phyloP scores from a whole-genome alignment of 2,797 vertebrate species.

The Megaceryle alcyon region DNA sequence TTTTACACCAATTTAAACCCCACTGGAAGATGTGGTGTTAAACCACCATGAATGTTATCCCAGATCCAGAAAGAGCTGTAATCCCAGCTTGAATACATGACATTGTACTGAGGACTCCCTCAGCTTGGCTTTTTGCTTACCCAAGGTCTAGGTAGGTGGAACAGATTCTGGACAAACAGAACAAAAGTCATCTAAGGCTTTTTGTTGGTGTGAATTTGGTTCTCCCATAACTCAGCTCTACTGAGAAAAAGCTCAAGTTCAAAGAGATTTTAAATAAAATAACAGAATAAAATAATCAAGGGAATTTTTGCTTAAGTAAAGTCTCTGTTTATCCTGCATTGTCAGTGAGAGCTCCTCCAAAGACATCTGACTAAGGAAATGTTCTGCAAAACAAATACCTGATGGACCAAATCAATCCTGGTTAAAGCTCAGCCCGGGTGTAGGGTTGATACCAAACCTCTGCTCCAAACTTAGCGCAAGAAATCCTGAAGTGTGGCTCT shows the following conservation, averaged over 20 bases:
- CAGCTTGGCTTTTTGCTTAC: background rate
- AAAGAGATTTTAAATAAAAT: background rate
- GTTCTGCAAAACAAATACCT: background rate
- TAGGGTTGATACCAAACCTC: background rate
- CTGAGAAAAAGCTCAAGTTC: background rate
- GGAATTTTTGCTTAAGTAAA: background rate
- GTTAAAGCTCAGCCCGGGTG: background rate
- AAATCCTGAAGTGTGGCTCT: background rate
- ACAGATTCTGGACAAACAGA: background rate
- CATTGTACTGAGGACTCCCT: background rate
- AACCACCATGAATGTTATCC: background rate
- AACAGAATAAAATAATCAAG: background rate
- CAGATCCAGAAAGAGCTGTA: background rate
- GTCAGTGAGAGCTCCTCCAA: background rate
- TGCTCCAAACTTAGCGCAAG: background rate
- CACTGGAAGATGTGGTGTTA: background rate
- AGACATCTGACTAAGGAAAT: background rate
- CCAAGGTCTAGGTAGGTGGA: background rate
- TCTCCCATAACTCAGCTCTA: background rate
- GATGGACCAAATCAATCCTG: background rate
- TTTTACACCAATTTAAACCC: background rate
- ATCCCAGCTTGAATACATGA: background rate
- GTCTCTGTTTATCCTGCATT: background rate
- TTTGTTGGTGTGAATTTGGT: background rate
- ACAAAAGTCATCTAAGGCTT: background rate